Evolutionary conservation across 2,113 vertebrate species (phyloP), one percentile per base, ranked within the genome.

Genomic region (Fregata magnificens): DNA sequence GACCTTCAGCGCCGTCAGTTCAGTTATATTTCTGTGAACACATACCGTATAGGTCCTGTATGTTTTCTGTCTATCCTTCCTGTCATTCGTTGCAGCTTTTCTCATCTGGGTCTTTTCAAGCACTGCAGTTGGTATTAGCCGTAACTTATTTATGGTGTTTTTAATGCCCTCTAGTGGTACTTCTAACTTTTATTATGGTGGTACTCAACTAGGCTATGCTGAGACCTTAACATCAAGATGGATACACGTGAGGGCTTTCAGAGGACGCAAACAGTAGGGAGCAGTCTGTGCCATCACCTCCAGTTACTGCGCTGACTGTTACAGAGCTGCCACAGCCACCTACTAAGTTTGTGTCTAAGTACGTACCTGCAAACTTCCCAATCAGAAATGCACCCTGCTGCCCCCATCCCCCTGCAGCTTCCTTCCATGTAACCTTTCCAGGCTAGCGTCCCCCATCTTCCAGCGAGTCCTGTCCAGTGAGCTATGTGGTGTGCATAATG

Each of bases 121-220:
- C 1, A 0, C 19, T 38, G 13, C 31, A 29, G 20, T 17, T 63
- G 22, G 14, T 20, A 12, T 52, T 29, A 72, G 26, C 40, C 3
- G 0, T 10, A 45, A 67, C 9, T 49, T 74, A 22, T 81, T 94
- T 26, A 24, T 10, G 90, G 36, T 84, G 59, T 63, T 92, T 97
- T 96, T 72, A 62, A 80, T 82, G 91, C 83, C 88, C 88, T 91
- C 91, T 97, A 84, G 91, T 82, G 88, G 86, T n/a, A 15, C 25
- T 50, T 50, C 5, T 65, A 49, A 36, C 31, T 81, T 72, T 66
- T 59, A 25, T 42, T 59, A 16, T 18, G n/a, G 24, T 25, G 26
- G 18, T 22, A 34, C 15, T 63, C 17, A 25, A 6, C 47, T 19
- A 0, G 0, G 12, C 17, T 50, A 0, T 2, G 1, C 67, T 24